Evolutionary conservation across 2,113 vertebrate genomes (phyloP).

Genomic region (Desmodus rotundus): DNA sequence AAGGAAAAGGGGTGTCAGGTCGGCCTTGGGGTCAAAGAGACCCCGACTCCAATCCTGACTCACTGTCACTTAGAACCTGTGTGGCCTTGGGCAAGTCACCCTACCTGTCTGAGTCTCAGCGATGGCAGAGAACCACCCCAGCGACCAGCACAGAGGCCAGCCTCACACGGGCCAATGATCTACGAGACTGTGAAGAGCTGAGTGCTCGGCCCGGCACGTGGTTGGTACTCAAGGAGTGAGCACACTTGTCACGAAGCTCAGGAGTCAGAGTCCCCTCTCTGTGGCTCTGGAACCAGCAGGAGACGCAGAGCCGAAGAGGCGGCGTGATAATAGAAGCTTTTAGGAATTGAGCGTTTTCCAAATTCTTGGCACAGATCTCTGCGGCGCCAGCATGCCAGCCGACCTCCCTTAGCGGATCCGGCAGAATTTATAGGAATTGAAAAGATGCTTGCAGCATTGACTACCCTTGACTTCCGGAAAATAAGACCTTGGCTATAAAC

Average conservation of each 20-base stretch:
- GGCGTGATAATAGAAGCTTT: not conserved
- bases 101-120: not conserved
- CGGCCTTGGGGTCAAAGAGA: not conserved
- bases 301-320: not conserved
- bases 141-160: rapidly evolving
- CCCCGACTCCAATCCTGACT: not conserved
- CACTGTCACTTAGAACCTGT: not conserved
- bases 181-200: not conserved
- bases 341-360: not conserved
- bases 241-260: rapidly evolving
- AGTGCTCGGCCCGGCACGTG: rapidly evolving
- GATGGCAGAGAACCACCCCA: not conserved
- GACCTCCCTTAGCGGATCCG: not conserved
- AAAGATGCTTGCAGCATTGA: not conserved
- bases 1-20: not conserved
- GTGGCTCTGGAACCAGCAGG: not conserved
- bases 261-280: not conserved
- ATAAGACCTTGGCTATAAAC: not conserved
- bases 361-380: not conserved
- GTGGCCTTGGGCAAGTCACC: not conserved
- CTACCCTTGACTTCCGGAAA: not conserved
- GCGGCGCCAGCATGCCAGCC: rapidly evolving
- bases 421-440: not conserved
- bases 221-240: not conserved
- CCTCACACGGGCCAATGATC: not conserved